These are phyloP conservation scores for Tachysurus vachellii DNA, from an alignment of 2,113 vertebrate species.

Conservation along the genomic window DNA sequence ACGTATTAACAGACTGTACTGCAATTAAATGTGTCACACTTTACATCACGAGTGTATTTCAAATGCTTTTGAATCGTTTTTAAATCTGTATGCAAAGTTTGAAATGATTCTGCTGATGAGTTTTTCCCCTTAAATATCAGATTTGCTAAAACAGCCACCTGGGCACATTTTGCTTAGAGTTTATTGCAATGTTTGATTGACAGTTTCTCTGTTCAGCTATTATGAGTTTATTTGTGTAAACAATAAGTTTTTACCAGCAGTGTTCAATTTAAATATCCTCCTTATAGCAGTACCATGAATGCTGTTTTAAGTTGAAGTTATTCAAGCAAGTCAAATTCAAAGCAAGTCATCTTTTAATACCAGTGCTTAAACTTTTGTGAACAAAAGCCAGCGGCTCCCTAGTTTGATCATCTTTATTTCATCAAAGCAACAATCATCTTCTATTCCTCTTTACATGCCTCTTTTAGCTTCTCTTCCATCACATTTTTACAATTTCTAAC, in stretches of 20 bases:
- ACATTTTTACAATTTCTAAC: too few species aligned
- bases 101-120: not conserved
- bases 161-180: not conserved
- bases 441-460: too few species aligned
- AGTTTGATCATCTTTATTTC: too few species aligned
- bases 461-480: not conserved
- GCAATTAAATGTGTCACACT: not conserved
- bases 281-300: not conserved
- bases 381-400: too few species aligned
- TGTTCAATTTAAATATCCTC: not conserved
- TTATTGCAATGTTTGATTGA: not conserved
- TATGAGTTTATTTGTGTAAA: not conserved
- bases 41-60: not conserved
- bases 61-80: not conserved
- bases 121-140: not conserved
- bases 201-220: not conserved
- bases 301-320: not conserved
- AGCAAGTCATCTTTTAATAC: not conserved
- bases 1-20: conserved; percentile 43
- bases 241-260: not conserved
- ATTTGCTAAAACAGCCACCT: not conserved
- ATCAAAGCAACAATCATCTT: too few species aligned
- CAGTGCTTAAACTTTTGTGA: not conserved
- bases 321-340: too few species aligned
- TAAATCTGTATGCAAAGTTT: not conserved